A percentile compares a stretch with the other conserved stretches of the same genome.
These are phyloP conservation scores for Enteromius trimaculatus DNA, from an alignment of 2,797 vertebrate genomes.

Conservation along the genomic window DNA sequence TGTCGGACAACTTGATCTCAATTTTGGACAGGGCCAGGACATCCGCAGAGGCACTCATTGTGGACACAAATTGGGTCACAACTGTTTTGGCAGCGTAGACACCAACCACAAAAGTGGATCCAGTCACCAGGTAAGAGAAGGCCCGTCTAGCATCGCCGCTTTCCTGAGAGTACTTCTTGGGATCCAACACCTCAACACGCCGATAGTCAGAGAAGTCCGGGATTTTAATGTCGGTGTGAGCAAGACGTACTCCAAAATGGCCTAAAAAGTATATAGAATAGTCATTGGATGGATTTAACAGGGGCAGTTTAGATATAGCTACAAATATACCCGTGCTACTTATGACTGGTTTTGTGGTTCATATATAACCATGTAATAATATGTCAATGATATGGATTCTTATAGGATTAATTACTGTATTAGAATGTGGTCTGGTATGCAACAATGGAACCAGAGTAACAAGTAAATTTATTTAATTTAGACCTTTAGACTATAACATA, in stretches of 20 bases:
- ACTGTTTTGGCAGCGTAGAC: constrained; percentile 85
- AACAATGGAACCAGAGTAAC: not conserved
- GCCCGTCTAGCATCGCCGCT: constrained; percentile 80
- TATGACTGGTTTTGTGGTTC: not conserved
- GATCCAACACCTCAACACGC: constrained; percentile 80
- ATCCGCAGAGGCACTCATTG: constrained; percentile 90
- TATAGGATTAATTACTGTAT: not conserved
- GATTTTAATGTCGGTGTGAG: constrained; percentile 84
- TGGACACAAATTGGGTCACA: constrained; percentile 86
- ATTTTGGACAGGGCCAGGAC: constrained; percentile 89
- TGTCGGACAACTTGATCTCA: constrained; percentile 87
- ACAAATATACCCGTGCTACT: not conserved
- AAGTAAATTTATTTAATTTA: not conserved
- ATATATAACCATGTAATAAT: too few species aligned
- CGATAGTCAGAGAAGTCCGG: constrained; percentile 90
- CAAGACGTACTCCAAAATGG: constrained; percentile 71
- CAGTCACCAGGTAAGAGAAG: constrained; percentile 90
- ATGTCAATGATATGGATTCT: not conserved
- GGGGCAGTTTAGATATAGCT: too few species aligned
- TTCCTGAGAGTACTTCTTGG: constrained; percentile 77
- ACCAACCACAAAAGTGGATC: constrained; percentile 74
- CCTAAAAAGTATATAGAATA: not conserved
- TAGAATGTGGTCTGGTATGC: not conserved
- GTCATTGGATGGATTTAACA: not conserved
- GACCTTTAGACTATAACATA: not conserved